Percentiles rank a stretch among this genome's conserved stretches.
Evolutionary conservation across 2,888 invertebrate species (phyloP).

Genomic region (Iselma pallidipennis): DNA sequence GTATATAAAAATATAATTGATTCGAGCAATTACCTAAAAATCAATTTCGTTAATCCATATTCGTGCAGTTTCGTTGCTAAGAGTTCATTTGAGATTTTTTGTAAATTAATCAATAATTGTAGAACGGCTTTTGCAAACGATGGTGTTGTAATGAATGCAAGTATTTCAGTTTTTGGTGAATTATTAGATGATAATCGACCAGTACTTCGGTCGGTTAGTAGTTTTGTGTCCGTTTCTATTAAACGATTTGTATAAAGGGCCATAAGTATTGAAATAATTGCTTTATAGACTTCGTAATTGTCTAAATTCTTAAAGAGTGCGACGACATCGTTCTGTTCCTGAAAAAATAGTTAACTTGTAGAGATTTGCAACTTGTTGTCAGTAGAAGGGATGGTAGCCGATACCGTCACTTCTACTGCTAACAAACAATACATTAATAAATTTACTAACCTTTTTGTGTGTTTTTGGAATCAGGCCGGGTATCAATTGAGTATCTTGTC

Average conservation of each 20-base stretch:
- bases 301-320: constrained; percentile 37
- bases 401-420: too few relatives aligned
- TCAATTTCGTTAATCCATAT: constrained; percentile 56
- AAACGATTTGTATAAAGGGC: neutral
- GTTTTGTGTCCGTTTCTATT: neutral
- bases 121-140: constrained; percentile 55
- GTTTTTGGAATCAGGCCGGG: constrained; percentile 24
- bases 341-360: neutral
- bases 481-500: constrained; percentile 2
- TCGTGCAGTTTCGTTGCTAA: constrained; percentile 55
- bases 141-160: constrained; percentile 50
- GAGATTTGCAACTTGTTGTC: neutral
- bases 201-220: neutral
- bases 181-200: neutral
- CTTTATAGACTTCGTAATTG: constrained; percentile 45
- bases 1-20: constrained; percentile 11
- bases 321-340: neutral
- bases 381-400: too few relatives aligned
- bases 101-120: constrained; percentile 56
- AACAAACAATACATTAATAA: neutral
- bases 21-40: constrained; percentile 54
- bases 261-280: neutral
- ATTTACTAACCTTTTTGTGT: constrained; percentile 27
- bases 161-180: constrained; percentile 6
- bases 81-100: constrained; percentile 52